phyloP scores from a whole-genome alignment of 1,140 invertebrate species.

The Kradibia gibbosae region DNA sequence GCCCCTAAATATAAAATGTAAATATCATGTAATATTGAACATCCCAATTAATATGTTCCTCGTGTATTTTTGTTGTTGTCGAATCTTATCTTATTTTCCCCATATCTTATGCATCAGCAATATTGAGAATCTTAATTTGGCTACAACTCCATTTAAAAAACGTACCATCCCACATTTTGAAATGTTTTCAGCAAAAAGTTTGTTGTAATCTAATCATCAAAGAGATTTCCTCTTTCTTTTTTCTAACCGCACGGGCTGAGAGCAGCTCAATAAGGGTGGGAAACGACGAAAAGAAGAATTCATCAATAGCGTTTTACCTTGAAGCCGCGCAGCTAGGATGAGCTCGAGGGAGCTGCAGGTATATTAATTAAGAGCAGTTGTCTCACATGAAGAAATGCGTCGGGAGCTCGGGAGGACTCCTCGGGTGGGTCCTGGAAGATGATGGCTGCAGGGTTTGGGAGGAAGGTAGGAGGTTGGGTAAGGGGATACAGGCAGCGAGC shows the following conservation, averaged over 20 bases:
- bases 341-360: constrained; percentile 33
- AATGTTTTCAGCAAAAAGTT: not conserved
- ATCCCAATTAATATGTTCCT: too few relatives aligned
- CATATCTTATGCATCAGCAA: not conserved
- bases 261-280: not conserved
- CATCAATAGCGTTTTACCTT: constrained; percentile 1
- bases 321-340: not conserved
- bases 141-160: not conserved
- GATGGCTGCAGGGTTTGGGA: not conserved
- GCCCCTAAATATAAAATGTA: too few relatives aligned
- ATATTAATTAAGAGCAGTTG: constrained; percentile 52
- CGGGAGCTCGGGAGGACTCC: not conserved
- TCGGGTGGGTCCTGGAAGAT: not conserved
- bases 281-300: not conserved
- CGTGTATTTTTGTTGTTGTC: too few relatives aligned
- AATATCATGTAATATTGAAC: too few relatives aligned
- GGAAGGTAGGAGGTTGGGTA: not conserved
- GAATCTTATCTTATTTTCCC: not conserved
- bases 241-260: not conserved
- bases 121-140: not conserved
- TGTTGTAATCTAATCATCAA: not conserved
- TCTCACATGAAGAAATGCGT: constrained; percentile 46
- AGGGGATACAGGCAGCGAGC: not conserved
- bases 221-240: not conserved
- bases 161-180: not conserved